phyloP scores from a whole-genome alignment of 2,888 invertebrate genomes.

The Philereme transversata region DNA sequence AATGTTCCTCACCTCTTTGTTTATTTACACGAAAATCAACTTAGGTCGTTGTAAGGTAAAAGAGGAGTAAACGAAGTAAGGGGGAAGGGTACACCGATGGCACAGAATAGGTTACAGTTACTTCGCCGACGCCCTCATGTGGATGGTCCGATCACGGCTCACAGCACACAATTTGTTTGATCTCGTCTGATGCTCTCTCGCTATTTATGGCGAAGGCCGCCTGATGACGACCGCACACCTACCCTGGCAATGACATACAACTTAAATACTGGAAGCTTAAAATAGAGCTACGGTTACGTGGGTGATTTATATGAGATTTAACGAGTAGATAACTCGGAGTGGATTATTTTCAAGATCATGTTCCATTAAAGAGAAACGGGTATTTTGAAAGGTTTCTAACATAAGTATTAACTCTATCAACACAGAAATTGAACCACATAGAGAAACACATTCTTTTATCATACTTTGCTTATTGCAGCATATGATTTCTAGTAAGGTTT shows the following conservation, averaged over 20 bases:
- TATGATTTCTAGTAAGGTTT: no score
- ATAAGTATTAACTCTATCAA: no score
- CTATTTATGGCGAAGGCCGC: conserved; percentile 79
- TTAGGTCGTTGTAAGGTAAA: conserved; percentile 18
- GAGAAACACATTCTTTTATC: no score
- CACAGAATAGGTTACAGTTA: conserved; percentile 18
- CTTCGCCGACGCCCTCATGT: conserved; percentile 68
- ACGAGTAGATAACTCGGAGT: conserved; percentile 12
- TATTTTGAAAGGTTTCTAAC: no score
- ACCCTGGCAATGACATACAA: conserved; percentile 50
- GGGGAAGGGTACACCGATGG: conserved; percentile 14
- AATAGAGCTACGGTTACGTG: conserved; percentile 25
- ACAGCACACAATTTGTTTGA: conserved; percentile 81
- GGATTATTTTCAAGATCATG: conserved; percentile 3
- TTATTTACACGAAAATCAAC: conserved; percentile 30
- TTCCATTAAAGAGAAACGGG: neutral
- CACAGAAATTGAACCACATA: no score
- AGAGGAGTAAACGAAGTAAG: conserved; percentile 14
- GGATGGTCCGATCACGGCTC: conserved; percentile 74
- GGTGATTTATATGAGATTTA: conserved; percentile 8
- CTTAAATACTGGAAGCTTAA: conserved; percentile 28
- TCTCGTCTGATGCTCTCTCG: conserved; percentile 71
- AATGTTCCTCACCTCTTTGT: conserved; percentile 5
- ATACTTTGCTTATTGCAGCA: no score
- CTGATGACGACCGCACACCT: conserved; percentile 55